phyloP scores from a whole-genome alignment of 2,113 vertebrate species.

The Syngnathoides biaculeatus region DNA sequence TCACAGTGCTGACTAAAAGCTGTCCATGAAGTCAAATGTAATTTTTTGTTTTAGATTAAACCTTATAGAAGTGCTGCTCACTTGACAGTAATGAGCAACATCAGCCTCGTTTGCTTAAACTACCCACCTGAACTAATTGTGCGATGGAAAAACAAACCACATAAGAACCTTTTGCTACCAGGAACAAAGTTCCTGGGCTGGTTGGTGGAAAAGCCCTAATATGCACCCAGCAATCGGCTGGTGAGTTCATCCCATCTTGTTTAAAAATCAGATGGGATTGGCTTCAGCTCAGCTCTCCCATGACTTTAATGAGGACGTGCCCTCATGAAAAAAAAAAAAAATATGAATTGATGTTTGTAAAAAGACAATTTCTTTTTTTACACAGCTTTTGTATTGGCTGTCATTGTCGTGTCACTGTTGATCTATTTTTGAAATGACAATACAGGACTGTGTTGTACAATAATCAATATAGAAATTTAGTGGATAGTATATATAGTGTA shows the following conservation, averaged over 20 bases:
- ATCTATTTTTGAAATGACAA: neutral
- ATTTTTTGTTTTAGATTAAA: no score
- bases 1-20: no score
- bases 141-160: no score
- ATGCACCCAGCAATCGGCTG: neutral
- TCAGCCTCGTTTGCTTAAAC: no score
- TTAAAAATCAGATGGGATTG: neutral
- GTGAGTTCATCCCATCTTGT: neutral
- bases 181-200: no score
- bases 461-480: no score
- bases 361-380: neutral
- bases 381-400: neutral
- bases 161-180: no score
- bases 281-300: neutral
- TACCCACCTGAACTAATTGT: no score
- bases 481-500: neutral
- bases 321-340: neutral
- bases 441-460: neutral
- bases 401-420: neutral
- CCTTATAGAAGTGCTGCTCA: no score
- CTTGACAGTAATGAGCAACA: no score
- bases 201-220: no score
- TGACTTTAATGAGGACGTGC: neutral
- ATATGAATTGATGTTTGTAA: neutral
- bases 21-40: no score